Conservation (phyloP, 2,797 vertebrate genomes). For the Sciurus vulgaris region DNA sequence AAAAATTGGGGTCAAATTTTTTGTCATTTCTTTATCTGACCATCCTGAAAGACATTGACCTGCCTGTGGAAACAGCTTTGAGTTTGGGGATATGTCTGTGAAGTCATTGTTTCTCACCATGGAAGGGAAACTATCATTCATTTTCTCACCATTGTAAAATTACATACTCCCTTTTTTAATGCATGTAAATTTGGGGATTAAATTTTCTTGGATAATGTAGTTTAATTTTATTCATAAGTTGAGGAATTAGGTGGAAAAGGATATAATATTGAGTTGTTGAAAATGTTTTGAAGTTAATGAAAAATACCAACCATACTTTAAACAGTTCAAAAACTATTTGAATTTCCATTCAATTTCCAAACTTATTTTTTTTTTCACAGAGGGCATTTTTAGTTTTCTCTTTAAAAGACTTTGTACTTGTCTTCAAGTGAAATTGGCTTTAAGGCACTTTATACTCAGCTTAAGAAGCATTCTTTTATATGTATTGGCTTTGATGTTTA, state of each 20-base stretch:
- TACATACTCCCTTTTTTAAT: background rate
- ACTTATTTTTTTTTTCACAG: background rate
- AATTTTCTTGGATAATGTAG: conserved; percentile 45
- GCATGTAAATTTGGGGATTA: conserved; percentile 27
- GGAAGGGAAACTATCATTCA: background rate
- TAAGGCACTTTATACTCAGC: background rate
- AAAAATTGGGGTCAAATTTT: background rate
- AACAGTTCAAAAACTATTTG: conserved; percentile 39
- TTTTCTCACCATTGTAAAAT: background rate
- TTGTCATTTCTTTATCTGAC: background rate
- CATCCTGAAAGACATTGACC: background rate
- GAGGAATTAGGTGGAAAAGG: background rate
- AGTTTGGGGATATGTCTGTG: background rate
- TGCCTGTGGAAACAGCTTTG: background rate
- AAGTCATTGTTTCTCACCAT: background rate
- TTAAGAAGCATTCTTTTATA: conserved; percentile 57
- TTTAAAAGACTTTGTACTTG: conserved; percentile 51
- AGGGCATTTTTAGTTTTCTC: conserved; percentile 16
- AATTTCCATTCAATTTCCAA: conserved; percentile 60
- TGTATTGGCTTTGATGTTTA: conserved; percentile 42
- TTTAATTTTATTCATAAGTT: conserved; percentile 55
- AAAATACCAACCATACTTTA: background rate
- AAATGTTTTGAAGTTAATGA: conserved; percentile 59
- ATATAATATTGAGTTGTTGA: conserved; percentile 47
- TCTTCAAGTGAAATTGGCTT: conserved; percentile 46